Evolutionary conservation across 2,888 invertebrate species (phyloP).

Genomic region (Trichopria drosophilae): DNA sequence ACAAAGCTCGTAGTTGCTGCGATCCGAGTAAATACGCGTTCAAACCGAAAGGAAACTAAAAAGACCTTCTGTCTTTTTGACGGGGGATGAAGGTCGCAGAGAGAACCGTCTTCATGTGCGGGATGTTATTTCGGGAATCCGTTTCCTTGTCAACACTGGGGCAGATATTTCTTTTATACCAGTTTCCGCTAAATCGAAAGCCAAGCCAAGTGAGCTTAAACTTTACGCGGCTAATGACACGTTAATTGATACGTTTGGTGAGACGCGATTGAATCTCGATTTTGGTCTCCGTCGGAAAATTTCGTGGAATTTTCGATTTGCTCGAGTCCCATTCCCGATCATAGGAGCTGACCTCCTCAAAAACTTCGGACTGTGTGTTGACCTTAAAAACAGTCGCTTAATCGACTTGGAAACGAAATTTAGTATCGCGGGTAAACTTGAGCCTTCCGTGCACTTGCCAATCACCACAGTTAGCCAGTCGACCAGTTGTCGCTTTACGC

Average conservation of each 20-base stretch:
- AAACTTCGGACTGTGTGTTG: neutral
- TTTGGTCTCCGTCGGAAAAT: neutral
- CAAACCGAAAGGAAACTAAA: slow-evolving; percentile 6
- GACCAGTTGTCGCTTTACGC: no score
- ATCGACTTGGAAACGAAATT: no score
- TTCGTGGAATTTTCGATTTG: slow-evolving; percentile 4
- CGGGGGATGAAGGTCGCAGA: neutral
- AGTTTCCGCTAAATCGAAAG: neutral
- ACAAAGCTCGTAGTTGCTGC: slow-evolving; percentile 20
- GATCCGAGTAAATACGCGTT: slow-evolving; percentile 11
- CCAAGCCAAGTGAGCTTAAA: neutral
- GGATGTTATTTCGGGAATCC: no score
- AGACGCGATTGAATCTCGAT: neutral
- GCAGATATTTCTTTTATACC: slow-evolving; percentile 2
- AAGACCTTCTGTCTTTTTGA: neutral
- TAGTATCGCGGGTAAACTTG: no score
- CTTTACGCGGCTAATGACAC: neutral
- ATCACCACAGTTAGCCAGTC: no score
- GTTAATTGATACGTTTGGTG: slow-evolving; percentile 5
- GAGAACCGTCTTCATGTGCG: slow-evolving; percentile 5
- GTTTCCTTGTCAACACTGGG: no score
- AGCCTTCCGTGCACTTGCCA: no score
- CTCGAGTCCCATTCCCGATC: slow-evolving; percentile 7
- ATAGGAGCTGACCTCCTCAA: no score
- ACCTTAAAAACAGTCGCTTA: neutral